phyloP scores from a whole-genome alignment of 2,888 invertebrate species.

The Parnassius smintheus region DNA sequence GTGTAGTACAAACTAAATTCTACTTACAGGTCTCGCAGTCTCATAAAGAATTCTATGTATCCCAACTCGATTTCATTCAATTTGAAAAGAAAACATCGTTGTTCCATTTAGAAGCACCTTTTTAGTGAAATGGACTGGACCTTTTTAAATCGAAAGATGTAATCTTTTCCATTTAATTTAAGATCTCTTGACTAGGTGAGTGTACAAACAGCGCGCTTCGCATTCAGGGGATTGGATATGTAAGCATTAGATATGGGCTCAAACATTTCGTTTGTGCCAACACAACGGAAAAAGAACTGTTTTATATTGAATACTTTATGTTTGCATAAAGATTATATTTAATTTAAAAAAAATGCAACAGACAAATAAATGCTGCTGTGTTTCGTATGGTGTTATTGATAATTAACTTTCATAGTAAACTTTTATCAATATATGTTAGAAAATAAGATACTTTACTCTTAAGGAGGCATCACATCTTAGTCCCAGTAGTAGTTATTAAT shows the following conservation, averaged over 20 bases:
- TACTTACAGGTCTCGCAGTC: constrained; percentile 4
- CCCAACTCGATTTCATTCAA: constrained; percentile 25
- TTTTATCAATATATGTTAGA: neutral
- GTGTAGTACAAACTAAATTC: neutral
- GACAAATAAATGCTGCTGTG: neutral
- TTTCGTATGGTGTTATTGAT: neutral
- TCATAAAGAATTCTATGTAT: constrained; percentile 22
- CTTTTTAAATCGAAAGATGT: constrained; percentile 27
- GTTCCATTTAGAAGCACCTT: constrained; percentile 27
- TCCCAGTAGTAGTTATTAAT: neutral
- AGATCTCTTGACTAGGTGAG: constrained; percentile 14
- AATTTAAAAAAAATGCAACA: neutral
- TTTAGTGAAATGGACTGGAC: constrained; percentile 24
- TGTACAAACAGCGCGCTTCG: constrained; percentile 6
- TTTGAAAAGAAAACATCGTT: constrained; percentile 27
- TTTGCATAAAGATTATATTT: neutral
- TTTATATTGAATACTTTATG: neutral
- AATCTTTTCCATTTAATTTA: constrained; percentile 24
- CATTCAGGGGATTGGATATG: constrained; percentile 10
- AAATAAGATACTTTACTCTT: neutral
- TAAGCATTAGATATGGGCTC: constrained; percentile 11
- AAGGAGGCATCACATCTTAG: neutral
- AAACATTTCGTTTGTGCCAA: constrained; percentile 14
- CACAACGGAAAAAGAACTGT: constrained; percentile 2
- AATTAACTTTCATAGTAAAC: neutral